Percentiles rank a stretch among this genome's conserved stretches.
Evolutionary conservation across 2,888 invertebrate species (phyloP).

Genomic region (Amphimallon solstitiale): DNA sequence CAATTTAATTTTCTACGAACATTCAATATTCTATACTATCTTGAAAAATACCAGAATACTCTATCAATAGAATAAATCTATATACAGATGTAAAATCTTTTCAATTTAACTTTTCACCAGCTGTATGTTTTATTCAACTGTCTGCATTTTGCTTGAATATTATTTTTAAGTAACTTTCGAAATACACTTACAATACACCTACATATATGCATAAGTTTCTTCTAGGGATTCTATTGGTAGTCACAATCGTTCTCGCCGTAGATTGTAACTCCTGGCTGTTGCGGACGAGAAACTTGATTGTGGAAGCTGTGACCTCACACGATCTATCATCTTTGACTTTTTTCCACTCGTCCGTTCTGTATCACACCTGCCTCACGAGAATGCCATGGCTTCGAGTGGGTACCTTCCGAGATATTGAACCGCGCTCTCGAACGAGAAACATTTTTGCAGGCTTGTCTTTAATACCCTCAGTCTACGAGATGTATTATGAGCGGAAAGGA

Average conservation of each 20-base stretch:
- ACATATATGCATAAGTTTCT: not conserved
- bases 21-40: no score
- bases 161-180: conserved; percentile 4
- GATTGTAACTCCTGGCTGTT: conserved; percentile 7
- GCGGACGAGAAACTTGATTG: not conserved
- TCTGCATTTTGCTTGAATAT: conserved; percentile 3
- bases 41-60: not conserved
- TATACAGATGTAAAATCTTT: conserved; percentile 12
- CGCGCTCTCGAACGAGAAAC: not conserved
- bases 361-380: conserved; percentile 18
- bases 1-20: not conserved
- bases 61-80: not conserved
- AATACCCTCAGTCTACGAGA: no score
- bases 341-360: not conserved
- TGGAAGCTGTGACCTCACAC: conserved; percentile 13
- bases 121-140: conserved; percentile 11
- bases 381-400: not conserved
- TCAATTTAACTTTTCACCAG: conserved; percentile 20
- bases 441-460: no score
- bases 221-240: not conserved
- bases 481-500: no score
- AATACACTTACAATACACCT: not conserved
- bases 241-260: not conserved
- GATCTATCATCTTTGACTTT: conserved; percentile 25
- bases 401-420: not conserved